Evolutionary conservation across 35 echinoderm and acorn worm genomes (phyloP).

Genomic region (Anneissia japonica): DNA sequence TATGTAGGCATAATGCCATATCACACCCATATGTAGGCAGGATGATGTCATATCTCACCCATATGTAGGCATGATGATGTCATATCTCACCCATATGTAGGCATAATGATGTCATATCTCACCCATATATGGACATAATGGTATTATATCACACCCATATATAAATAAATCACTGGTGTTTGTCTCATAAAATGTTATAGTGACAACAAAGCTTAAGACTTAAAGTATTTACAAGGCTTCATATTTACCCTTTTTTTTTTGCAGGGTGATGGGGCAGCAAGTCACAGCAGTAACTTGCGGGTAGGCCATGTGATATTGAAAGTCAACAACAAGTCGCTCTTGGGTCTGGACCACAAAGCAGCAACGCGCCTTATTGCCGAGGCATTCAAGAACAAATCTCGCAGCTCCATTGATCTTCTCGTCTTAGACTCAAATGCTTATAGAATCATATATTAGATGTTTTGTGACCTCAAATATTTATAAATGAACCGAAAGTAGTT

Average conservation of each 20-base stretch:
- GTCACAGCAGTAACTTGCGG: conserved; percentile 70
- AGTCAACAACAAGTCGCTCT: conserved; percentile 61
- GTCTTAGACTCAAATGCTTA: conserved; percentile 51
- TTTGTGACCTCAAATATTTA: no score
- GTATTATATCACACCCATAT: background rate
- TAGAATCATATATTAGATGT: background rate
- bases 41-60: background rate
- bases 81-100: no score
- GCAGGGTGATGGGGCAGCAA: conserved; percentile 77
- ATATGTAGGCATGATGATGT: background rate
- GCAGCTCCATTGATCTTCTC: conserved; percentile 43
- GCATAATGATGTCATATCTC: background rate
- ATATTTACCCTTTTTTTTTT: background rate
- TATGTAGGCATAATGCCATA: background rate
- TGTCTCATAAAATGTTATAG: background rate
- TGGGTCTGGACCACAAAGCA: conserved; percentile 62
- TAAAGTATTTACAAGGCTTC: background rate
- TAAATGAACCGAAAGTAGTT: no score
- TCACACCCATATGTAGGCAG: background rate
- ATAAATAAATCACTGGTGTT: background rate
- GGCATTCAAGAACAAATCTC: conserved; percentile 70
- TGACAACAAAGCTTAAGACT: background rate
- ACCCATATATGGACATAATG: background rate
- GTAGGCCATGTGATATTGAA: conserved; percentile 85
- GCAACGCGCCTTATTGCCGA: conserved; percentile 76